phyloP scores from a whole-genome alignment of 2,113 vertebrate species.

The Apeltes quadracus region DNA sequence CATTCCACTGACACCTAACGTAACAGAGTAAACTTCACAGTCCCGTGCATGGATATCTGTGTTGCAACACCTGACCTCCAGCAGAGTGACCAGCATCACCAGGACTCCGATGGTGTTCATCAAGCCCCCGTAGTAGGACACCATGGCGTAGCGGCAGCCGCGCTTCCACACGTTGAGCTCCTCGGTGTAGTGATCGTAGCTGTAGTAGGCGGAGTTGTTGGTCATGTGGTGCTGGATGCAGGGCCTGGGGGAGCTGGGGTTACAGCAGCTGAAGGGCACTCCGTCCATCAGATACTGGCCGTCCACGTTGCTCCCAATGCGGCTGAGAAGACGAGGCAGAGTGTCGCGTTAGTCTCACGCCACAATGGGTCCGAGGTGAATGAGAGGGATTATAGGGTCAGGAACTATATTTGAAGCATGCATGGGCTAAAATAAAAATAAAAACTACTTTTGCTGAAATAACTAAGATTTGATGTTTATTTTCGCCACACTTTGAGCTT shows the following conservation, averaged over 20 bases:
- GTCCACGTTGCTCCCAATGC: constrained; percentile 95
- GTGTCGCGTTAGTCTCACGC: constrained; percentile 11
- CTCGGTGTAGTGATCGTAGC: constrained; percentile 94
- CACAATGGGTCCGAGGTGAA: constrained; percentile 21
- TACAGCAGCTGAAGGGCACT: constrained; percentile 98
- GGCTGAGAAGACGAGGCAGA: constrained; percentile 76
- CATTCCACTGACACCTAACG: background rate
- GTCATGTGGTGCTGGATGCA: constrained; percentile 96
- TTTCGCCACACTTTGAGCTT: background rate
- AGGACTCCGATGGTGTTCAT: constrained; percentile 88
- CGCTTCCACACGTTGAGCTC: constrained; percentile 94
- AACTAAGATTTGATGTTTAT: background rate
- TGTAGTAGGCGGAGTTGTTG: constrained; percentile 97
- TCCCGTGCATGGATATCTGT: background rate
- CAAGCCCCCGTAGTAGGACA: constrained; percentile 90
- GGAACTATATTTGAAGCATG: background rate
- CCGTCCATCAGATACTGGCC: constrained; percentile 94
- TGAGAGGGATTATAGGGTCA: constrained; percentile 5
- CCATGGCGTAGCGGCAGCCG: constrained; percentile 88
- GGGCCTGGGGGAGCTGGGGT: constrained; percentile 93
- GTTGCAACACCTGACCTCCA: constrained; percentile 87
- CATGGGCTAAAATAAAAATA: constrained; percentile 13
- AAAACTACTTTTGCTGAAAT: background rate
- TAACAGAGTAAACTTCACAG: background rate
- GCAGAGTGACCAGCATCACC: constrained; percentile 84